Conservation (phyloP, 2,113 vertebrate genomes). For the Psephotus haematonotus region DNA sequence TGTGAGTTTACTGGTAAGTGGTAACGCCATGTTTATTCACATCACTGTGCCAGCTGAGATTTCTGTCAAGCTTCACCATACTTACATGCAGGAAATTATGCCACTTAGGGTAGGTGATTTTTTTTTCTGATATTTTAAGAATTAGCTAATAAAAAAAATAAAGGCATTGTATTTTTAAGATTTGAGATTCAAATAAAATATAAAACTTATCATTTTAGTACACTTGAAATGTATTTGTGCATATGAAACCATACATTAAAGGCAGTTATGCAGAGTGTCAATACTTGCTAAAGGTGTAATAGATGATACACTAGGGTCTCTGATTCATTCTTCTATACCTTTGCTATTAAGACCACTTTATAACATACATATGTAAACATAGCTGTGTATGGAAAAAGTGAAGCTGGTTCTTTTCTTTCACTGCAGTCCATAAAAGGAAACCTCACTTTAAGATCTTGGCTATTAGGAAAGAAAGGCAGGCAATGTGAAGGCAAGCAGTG, state of each 20-base stretch:
- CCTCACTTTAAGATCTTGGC: neutral
- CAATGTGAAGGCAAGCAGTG: neutral
- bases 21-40: conserved; percentile 28
- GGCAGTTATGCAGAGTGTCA: neutral
- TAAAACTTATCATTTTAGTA: neutral
- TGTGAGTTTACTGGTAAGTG: conserved; percentile 14
- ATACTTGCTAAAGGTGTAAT: neutral
- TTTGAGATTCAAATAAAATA: neutral
- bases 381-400: neutral
- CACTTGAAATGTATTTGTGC: neutral
- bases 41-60: conserved; percentile 4
- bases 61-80: conserved; percentile 10
- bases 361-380: conserved; percentile 18
- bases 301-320: neutral
- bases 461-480: neutral
- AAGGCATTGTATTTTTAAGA: neutral
- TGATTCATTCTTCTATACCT: neutral
- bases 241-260: neutral
- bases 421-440: neutral
- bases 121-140: neutral
- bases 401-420: neutral
- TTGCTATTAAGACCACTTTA: conserved; percentile 6
- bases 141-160: neutral
- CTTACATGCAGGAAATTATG: neutral
- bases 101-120: neutral